phyloP scores from a whole-genome alignment of 2,888 invertebrate genomes.

The Heteromyza rotundicornis region DNA sequence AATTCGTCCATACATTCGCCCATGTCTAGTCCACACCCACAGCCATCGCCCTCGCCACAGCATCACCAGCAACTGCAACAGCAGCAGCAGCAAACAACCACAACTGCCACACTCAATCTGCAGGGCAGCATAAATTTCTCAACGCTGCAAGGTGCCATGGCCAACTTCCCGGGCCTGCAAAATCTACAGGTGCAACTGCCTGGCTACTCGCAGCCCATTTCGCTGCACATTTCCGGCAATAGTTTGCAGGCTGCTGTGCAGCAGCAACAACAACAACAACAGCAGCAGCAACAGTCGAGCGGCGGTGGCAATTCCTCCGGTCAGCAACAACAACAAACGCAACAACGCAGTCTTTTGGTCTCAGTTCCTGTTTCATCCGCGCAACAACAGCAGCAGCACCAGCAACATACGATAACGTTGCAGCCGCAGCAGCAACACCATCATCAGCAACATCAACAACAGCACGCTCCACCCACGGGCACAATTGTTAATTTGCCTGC shows the following conservation, averaged over 20 bases:
- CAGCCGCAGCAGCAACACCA: constrained; percentile 53
- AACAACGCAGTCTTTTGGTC: constrained; percentile 69
- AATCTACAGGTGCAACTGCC: constrained; percentile 80
- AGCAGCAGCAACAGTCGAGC: constrained; percentile 26
- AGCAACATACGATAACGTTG: constrained; percentile 51
- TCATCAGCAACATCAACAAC: constrained; percentile 61
- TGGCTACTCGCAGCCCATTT: constrained; percentile 85
- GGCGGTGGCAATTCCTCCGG: constrained; percentile 30
- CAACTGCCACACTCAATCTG: constrained; percentile 65
- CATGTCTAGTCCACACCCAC: constrained; percentile 68
- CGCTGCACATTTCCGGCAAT: constrained; percentile 76
- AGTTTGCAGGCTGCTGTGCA: constrained; percentile 62
- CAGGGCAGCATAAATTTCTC: constrained; percentile 80
- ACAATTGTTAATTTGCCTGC: constrained; percentile 64
- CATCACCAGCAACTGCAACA: constrained; percentile 53
- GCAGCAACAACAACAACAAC: constrained; percentile 43
- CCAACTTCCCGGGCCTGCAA: constrained; percentile 71
- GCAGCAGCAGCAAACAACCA: constrained; percentile 49
- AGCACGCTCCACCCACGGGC: constrained; percentile 50
- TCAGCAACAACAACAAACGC: constrained; percentile 42
- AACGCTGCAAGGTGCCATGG: constrained; percentile 68
- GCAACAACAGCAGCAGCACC: constrained; percentile 55
- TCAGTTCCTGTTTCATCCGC: constrained; percentile 68
- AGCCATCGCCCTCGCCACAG: constrained; percentile 58
- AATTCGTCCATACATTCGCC: constrained; percentile 65